A percentile compares a stretch with the other conserved stretches of the same genome.
phyloP scores from a whole-genome alignment of 2,888 invertebrate species.

The Cacoxenus indagator region DNA sequence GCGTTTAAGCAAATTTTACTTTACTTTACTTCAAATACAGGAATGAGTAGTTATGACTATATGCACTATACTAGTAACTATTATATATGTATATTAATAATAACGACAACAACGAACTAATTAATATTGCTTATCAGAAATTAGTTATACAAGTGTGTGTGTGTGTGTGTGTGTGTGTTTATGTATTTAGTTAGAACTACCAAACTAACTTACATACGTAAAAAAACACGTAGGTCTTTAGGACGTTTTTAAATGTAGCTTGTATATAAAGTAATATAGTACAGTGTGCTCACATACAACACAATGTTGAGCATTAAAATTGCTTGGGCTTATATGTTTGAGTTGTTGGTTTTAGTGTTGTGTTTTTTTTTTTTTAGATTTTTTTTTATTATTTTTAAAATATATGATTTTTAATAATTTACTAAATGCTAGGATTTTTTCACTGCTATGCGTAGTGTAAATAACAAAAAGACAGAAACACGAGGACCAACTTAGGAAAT shows the following conservation, averaged over 20 bases:
- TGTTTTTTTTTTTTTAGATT: conserved; percentile 15
- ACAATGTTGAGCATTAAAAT: not conserved
- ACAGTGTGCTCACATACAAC: not conserved
- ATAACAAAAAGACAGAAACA: conserved; percentile 5
- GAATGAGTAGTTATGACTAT: conserved; percentile 48
- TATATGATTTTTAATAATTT: conserved; percentile 54
- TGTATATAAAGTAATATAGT: not conserved
- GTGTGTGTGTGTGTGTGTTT: conserved; percentile 14
- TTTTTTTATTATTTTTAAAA: conserved; percentile 31
- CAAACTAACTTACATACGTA: conserved; percentile 1
- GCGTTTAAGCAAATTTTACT: conserved; percentile 48
- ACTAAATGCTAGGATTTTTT: conserved; percentile 52
- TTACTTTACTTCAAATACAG: conserved; percentile 25
- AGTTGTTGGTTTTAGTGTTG: not conserved
- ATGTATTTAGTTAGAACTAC: not conserved
- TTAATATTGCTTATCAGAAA: conserved; percentile 53
- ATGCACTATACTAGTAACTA: conserved; percentile 41
- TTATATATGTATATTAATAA: conserved; percentile 46
- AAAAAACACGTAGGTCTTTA: not conserved
- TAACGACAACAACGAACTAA: conserved; percentile 60
- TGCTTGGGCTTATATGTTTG: not conserved
- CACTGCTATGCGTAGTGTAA: not conserved
- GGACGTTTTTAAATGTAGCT: not conserved
- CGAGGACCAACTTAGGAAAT: not conserved
- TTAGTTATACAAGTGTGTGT: conserved; percentile 24